Conservation (phyloP, 2,113 vertebrate species). For the Balaeniceps rex region DNA sequence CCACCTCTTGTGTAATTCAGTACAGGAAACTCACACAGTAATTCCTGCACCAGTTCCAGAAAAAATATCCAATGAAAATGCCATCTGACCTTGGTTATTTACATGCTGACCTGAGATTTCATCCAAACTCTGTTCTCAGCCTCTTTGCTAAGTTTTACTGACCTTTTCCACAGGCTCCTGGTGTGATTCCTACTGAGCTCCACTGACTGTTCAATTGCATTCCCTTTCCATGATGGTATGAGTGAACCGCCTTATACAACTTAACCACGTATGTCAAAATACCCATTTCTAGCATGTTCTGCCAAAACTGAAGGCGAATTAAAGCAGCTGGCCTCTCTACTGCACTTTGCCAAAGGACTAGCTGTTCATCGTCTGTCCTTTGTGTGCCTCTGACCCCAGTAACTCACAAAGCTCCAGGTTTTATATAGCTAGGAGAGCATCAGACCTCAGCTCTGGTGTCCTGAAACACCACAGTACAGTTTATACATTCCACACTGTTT, state of each 20-base stretch:
- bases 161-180: neutral
- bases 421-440: neutral
- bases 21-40: slow-evolving; percentile 9
- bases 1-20: neutral
- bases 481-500: neutral
- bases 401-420: neutral
- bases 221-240: neutral
- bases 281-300: neutral
- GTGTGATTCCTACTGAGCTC: neutral
- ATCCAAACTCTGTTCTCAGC: neutral
- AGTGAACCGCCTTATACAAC: neutral
- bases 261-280: neutral
- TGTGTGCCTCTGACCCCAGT: neutral
- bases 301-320: neutral
- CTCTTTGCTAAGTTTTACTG: neutral
- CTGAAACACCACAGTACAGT: neutral
- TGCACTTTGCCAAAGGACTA: neutral
- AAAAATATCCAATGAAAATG: slow-evolving; percentile 6
- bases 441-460: neutral
- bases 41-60: slow-evolving; percentile 6
- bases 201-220: neutral
- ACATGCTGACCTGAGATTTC: neutral
- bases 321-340: neutral
- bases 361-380: neutral
- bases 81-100: neutral